phyloP scores from a whole-genome alignment of 1,140 invertebrate genomes.

The Heliothis virescens region DNA sequence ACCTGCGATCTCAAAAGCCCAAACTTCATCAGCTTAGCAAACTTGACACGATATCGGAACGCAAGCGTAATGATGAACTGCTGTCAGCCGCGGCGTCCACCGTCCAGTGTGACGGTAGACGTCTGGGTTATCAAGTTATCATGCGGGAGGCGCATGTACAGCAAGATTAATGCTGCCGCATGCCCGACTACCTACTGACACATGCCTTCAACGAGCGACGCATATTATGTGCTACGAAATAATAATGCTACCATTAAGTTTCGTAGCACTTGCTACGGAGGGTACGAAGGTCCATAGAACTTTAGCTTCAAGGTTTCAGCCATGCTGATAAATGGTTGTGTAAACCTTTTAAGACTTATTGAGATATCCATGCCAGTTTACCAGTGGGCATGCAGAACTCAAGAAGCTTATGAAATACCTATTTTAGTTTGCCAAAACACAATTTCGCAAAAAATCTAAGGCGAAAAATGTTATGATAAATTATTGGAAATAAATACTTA shows the following conservation, averaged over 20 bases:
- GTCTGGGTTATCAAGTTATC: conserved; percentile 56
- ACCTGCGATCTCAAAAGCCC: neutral
- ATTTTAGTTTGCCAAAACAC: too few species aligned
- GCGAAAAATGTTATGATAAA: too few species aligned
- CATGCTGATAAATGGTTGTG: too few species aligned
- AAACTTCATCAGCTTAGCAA: too few species aligned
- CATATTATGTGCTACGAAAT: neutral
- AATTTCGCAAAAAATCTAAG: too few species aligned
- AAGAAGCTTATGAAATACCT: too few species aligned
- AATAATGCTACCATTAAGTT: conserved; percentile 13
- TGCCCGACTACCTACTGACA: conserved; percentile 29
- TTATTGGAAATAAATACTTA: too few species aligned
- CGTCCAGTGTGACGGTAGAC: neutral
- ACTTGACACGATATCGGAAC: neutral
- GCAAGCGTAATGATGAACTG: neutral
- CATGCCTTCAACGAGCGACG: conserved; percentile 28
- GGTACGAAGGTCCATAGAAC: neutral
- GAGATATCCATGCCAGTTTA: too few species aligned
- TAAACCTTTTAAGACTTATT: neutral
- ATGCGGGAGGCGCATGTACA: conserved; percentile 57
- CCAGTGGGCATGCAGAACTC: too few species aligned
- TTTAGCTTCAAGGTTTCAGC: neutral
- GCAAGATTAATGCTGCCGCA: conserved; percentile 61
- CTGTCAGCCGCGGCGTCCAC: neutral
- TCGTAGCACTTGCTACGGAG: conserved; percentile 31